These are phyloP conservation scores for Lophochroa leadbeateri DNA, from an alignment of 2,113 vertebrate species.

Conservation along the genomic window DNA sequence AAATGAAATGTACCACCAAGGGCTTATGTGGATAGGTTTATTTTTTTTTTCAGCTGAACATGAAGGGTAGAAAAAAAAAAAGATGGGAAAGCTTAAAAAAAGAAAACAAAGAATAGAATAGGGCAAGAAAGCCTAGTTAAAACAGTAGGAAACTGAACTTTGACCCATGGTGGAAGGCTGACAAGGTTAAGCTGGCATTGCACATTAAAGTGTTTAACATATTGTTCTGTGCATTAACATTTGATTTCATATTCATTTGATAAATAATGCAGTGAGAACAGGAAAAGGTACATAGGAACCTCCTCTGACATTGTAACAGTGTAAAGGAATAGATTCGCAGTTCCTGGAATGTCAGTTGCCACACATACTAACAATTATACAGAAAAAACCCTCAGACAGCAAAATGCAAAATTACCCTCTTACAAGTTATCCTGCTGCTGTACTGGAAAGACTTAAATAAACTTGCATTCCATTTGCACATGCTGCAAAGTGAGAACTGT, in stretches of 20 bases:
- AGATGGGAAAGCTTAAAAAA: background rate
- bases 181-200: background rate
- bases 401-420: conserved; percentile 49
- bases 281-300: conserved; percentile 39
- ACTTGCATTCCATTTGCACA: conserved; percentile 38
- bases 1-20: conserved; percentile 6
- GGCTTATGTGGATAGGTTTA: background rate
- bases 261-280: conserved; percentile 68
- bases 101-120: background rate
- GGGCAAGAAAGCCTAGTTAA: background rate
- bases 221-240: conserved; percentile 40
- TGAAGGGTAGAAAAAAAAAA: background rate
- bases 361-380: conserved; percentile 44
- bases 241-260: conserved; percentile 56
- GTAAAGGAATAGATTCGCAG: background rate
- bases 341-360: conserved; percentile 31
- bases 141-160: background rate
- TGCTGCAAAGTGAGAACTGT: background rate
- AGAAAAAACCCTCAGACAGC: conserved; percentile 33
- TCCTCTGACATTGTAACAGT: conserved; percentile 48
- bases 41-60: background rate
- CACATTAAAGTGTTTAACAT: conserved; percentile 23
- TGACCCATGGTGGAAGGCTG: background rate
- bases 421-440: conserved; percentile 11
- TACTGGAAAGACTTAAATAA: conserved; percentile 19